phyloP scores from a whole-genome alignment of 2,797 vertebrate species.

The Podarcis siculus region DNA sequence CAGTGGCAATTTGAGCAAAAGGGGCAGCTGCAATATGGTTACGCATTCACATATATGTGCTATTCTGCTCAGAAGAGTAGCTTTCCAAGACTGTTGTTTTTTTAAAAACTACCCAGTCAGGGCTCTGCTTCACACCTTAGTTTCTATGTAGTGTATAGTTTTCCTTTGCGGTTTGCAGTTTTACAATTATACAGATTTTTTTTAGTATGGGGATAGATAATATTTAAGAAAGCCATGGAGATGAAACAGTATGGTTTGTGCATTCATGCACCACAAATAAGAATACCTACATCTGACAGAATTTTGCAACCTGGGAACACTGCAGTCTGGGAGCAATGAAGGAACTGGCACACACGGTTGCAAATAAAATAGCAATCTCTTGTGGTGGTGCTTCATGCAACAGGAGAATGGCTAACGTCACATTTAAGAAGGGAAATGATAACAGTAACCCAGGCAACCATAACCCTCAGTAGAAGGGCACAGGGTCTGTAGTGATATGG shows the following conservation, averaged over 20 bases:
- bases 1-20: not conserved
- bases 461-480: not conserved
- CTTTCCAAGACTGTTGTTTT: not conserved
- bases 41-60: not conserved
- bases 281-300: not conserved
- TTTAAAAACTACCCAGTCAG: not conserved
- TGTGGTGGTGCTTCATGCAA: not conserved
- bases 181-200: not conserved
- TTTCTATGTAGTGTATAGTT: not conserved
- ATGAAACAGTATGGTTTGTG: not conserved
- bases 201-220: not conserved
- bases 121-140: not conserved
- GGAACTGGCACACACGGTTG: not conserved
- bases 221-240: not conserved
- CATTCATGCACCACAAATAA: not conserved
- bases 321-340: not conserved
- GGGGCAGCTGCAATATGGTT: not conserved
- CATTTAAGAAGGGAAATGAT: not conserved
- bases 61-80: too few relatives aligned
- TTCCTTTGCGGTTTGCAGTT: not conserved
- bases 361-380: not conserved
- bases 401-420: not conserved
- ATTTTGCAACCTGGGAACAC: not conserved
- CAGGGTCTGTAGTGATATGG: not conserved
- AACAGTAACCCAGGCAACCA: slow-evolving; percentile 6